These are phyloP conservation scores for Stenotaenia linearis DNA, from an alignment of 2,888 invertebrate genomes.

Conservation along the genomic window DNA sequence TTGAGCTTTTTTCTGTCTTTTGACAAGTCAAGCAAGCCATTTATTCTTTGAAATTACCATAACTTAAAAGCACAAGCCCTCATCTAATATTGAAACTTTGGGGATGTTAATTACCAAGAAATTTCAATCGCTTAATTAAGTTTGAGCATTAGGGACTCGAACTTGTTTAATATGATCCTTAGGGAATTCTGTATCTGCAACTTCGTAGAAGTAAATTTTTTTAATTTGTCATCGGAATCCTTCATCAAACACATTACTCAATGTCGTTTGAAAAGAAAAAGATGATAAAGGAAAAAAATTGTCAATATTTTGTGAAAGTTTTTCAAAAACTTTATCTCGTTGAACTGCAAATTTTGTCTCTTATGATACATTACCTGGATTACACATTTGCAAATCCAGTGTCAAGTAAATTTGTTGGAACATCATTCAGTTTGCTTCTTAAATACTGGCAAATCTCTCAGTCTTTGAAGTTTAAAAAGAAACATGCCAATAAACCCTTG, in stretches of 20 bases:
- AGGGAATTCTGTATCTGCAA: neutral
- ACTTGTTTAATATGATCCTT: neutral
- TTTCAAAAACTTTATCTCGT: neutral
- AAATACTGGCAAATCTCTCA: neutral
- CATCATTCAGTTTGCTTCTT: neutral
- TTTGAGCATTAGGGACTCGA: neutral
- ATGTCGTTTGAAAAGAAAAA: neutral
- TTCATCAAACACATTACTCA: neutral
- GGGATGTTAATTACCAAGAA: neutral
- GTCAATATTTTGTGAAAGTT: neutral
- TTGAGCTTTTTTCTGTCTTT: neutral
- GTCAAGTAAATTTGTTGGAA: neutral
- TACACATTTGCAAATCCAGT: neutral
- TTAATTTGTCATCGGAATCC: neutral
- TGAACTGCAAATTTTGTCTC: neutral
- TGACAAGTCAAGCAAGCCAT: neutral
- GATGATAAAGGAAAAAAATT: neutral
- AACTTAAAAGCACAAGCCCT: neutral
- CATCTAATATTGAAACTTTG: neutral
- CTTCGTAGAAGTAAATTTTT: neutral
- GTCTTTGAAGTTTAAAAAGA: neutral
- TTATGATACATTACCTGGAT: neutral
- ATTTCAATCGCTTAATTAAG: neutral
- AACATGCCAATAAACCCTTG: neutral
- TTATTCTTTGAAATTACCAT: neutral